phyloP scores from a whole-genome alignment of 2,113 vertebrate species.

The Casuarius casuarius region DNA sequence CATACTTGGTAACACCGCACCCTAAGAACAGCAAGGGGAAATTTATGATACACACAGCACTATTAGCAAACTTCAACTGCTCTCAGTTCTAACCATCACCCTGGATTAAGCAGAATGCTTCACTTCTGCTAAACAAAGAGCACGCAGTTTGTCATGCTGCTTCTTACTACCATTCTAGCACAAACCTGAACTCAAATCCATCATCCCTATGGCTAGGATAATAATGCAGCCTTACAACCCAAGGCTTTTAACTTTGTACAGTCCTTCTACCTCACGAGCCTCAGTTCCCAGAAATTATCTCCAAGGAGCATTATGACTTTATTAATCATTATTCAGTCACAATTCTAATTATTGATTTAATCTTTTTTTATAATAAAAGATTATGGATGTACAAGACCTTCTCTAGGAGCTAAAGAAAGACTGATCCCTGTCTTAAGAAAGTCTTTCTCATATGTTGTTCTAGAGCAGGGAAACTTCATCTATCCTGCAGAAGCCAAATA shows the following conservation, averaged over 20 bases:
- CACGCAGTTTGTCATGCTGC: background rate
- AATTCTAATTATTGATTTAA: background rate
- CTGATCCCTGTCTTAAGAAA: background rate
- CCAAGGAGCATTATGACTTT: background rate
- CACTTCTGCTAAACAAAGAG: background rate
- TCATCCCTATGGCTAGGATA: background rate
- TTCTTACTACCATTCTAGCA: background rate
- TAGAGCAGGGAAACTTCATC: background rate
- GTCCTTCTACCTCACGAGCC: fast-evolving
- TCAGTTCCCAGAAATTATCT: background rate
- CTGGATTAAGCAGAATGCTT: background rate
- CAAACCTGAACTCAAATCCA: background rate
- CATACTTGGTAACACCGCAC: background rate
- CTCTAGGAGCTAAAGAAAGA: background rate
- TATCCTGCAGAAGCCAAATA: background rate
- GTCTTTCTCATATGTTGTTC: background rate
- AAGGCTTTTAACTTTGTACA: background rate
- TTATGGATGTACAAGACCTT: background rate
- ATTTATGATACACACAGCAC: background rate
- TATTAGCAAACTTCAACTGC: background rate
- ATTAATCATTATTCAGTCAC: background rate
- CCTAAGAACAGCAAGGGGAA: background rate
- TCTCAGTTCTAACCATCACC: background rate
- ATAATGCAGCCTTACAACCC: background rate
- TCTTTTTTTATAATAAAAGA: background rate